Evolutionary conservation across 1,140 invertebrate species (phyloP).

Genomic region (Helicorthomorpha holstii): DNA sequence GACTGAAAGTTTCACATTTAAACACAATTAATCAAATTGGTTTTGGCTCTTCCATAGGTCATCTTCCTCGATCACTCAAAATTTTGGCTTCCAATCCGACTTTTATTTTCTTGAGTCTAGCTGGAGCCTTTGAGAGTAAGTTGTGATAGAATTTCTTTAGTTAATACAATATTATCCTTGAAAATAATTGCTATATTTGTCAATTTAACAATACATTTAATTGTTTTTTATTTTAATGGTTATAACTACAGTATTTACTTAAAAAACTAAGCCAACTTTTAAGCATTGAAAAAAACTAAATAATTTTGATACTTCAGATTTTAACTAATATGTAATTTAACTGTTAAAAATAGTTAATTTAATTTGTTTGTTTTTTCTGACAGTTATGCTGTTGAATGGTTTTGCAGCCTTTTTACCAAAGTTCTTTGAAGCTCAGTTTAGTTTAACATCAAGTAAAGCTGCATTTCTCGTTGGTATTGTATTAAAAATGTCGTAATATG

Average conservation of each 20-base stretch:
- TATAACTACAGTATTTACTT: no score
- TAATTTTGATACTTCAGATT: no score
- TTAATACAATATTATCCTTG: no score
- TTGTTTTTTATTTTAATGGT: no score
- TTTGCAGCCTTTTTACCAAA: conserved; percentile 70
- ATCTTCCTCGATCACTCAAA: conserved; percentile 45
- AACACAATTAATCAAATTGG: neutral
- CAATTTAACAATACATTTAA: no score
- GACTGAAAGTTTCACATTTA: conserved; percentile 16
- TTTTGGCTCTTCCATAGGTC: conserved; percentile 27
- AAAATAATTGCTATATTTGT: no score
- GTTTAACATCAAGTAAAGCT: conserved; percentile 47
- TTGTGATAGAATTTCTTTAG: neutral
- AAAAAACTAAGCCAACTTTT: no score
- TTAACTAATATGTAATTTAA: no score
- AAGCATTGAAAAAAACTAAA: no score
- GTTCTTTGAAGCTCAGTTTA: conserved; percentile 64
- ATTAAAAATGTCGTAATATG: neutral
- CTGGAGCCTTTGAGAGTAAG: conserved; percentile 53
- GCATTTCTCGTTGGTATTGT: conserved; percentile 53
- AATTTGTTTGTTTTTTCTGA: conserved; percentile 2
- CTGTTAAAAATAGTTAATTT: no score
- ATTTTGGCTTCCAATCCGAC: conserved; percentile 53
- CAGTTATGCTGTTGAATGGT: conserved; percentile 47
- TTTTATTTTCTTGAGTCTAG: conserved; percentile 60